Evolutionary conservation across 2,113 vertebrate species (phyloP), one percentile per base, ranked within the genome.

Genomic region (Oceanites oceanicus): DNA sequence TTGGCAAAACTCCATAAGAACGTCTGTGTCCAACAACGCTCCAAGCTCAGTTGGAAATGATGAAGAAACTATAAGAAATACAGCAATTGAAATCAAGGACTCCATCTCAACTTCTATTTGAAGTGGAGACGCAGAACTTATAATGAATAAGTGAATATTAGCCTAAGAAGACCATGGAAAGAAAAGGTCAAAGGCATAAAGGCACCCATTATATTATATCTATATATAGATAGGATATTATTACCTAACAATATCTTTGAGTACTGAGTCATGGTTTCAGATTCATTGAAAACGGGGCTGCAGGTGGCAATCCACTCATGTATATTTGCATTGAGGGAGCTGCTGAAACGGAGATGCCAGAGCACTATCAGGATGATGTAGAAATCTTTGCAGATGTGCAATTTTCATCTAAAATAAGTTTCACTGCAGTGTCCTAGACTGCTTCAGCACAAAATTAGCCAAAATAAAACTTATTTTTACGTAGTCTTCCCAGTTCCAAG

Each of bases 331-430:
- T 13, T 17, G 76, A 92, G 61, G 27, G 34, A 94, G 59, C 40
- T 87, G 62, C 84, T 95, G 84, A 92, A 95, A 87, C n/a, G n/a
- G 71, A 96, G 95, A 85, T 87, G 40, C 66, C 36, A 87, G 65
- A 81, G 66, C 76, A 34, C 66, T 44, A 78, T 53, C 10, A 8
- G 40, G 32, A 88, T 61, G 56, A 82, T 65, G 38, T 3, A 78
- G 58, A 92, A 89, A 95, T 78, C 62, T 78, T 61, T 79, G 84
- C 87, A 94, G 90, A 96, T 82, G 93, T 61, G 49, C 40, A 75
- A 82, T 91, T 96, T 96, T 95, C 47, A 82, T 81, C 66, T 85
- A 90, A 94, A 96, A 78, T 85, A 91, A 92, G 66, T 87, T 92
- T 70, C 45, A 78, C 77, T 94, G 49, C 87, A 67, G 16, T 75